phyloP scores from a whole-genome alignment of 2,888 invertebrate species.

The Tetropium fuscum region DNA sequence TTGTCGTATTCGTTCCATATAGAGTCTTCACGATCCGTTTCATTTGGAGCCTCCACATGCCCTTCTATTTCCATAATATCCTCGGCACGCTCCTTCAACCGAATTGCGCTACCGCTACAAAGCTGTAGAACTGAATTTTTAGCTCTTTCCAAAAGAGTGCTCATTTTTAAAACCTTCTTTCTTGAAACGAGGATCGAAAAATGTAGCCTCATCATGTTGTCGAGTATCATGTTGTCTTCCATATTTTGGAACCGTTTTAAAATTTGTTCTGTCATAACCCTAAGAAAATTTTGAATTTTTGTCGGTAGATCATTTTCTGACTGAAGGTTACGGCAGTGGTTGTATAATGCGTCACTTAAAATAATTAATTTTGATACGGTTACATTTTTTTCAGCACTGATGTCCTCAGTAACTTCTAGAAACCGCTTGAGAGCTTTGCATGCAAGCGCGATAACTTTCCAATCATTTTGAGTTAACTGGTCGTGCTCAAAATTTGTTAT shows the following conservation, averaged over 20 bases:
- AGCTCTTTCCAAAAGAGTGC: too few species aligned
- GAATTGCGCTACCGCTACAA: background rate
- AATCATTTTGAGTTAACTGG: constrained; percentile 8
- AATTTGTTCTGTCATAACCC: background rate
- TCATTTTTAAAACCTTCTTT: too few species aligned
- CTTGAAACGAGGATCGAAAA: background rate
- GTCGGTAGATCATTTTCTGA: background rate
- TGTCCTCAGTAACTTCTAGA: background rate
- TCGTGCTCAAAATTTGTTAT: constrained; percentile 22
- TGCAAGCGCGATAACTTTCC: background rate
- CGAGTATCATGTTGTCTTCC: background rate
- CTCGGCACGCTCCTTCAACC: background rate
- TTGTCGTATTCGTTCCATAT: constrained; percentile 28
- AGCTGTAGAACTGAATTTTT: background rate
- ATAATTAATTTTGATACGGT: constrained; percentile 22
- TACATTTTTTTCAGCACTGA: constrained; percentile 19
- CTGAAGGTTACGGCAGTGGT: background rate
- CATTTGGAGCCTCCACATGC: background rate
- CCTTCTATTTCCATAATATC: background rate
- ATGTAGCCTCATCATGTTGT: background rate
- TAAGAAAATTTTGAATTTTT: background rate
- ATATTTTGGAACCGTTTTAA: background rate
- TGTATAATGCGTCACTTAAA: background rate
- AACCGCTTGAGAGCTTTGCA: background rate
- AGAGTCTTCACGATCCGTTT: background rate